phyloP scores from a whole-genome alignment of 2,797 vertebrate genomes.

The Cyprinella venusta region DNA sequence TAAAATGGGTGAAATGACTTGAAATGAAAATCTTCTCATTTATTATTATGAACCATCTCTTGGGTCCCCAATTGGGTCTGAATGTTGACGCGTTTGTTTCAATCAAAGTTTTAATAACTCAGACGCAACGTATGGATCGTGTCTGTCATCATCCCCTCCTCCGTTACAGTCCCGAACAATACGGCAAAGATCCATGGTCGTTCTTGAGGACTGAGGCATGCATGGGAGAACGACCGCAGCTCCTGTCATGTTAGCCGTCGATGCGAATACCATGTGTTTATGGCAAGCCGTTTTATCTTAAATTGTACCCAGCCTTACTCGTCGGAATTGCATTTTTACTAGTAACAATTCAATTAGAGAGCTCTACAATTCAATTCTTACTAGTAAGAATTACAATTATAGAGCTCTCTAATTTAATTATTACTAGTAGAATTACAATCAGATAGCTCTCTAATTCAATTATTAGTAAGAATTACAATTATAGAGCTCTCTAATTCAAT shows the following conservation, averaged over 20 bases:
- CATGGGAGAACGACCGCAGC: neutral
- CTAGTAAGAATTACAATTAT: too few species aligned
- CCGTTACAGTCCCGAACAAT: neutral
- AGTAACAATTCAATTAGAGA: too few species aligned
- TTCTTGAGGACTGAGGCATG: neutral
- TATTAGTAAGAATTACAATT: too few species aligned
- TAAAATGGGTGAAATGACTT: neutral
- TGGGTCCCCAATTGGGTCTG: neutral
- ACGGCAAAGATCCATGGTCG: neutral
- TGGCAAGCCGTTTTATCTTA: too few species aligned
- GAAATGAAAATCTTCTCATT: neutral
- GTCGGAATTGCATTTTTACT: too few species aligned
- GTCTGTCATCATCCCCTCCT: constrained; percentile 26
- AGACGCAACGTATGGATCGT: neutral
- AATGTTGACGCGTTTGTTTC: neutral
- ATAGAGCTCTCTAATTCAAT: too few species aligned
- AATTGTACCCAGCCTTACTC: too few species aligned
- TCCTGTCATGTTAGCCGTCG: constrained; percentile 5
- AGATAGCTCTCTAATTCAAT: too few species aligned
- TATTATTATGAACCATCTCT: constrained; percentile 3
- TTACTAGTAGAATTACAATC: too few species aligned
- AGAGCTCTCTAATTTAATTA: too few species aligned
- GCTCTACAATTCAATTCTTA: too few species aligned
- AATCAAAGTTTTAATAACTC: constrained; percentile 22
- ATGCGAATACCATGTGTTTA: constrained; percentile 23